Conservation (phyloP, 2,113 vertebrate genomes). For the Equus quagga region DNA sequence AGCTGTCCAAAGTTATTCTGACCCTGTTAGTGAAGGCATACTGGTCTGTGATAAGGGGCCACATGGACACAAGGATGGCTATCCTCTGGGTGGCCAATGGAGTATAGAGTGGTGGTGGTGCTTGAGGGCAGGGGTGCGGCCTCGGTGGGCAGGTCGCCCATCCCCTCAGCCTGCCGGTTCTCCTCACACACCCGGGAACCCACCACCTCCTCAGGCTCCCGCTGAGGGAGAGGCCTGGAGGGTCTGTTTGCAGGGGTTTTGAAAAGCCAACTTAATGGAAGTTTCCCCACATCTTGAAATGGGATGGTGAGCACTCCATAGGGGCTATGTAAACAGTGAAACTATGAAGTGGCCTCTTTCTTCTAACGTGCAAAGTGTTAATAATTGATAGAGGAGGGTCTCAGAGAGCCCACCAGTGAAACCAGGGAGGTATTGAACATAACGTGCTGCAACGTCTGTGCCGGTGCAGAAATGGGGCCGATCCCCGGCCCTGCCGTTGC, state of each 20-base stretch:
- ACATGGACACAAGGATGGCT: accelerated
- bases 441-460: background rate
- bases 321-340: slow-evolving; percentile 76
- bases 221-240: background rate
- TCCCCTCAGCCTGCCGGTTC: background rate
- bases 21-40: accelerated
- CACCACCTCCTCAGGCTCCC: background rate
- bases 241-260: slow-evolving; percentile 62
- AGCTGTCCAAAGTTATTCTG: too few species aligned
- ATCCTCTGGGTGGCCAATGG: background rate
- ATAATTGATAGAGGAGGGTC: slow-evolving; percentile 42
- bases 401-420: slow-evolving; percentile 6
- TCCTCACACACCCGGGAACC: accelerated
- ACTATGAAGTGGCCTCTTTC: slow-evolving; percentile 45
- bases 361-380: slow-evolving; percentile 61
- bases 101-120: accelerated
- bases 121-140: background rate
- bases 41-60: background rate
- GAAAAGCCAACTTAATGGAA: slow-evolving; percentile 54
- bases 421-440: background rate
- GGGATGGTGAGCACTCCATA: slow-evolving; percentile 47
- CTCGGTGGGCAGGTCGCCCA: too few species aligned
- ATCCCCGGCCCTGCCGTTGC: background rate
- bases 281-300: slow-evolving; percentile 60
- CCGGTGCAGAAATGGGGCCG: background rate